A percentile compares a stretch with the other conserved stretches of the same genome.
These are phyloP conservation scores for Yasuhikotakia modesta DNA, from an alignment of 2,797 vertebrate species.

Conservation along the genomic window DNA sequence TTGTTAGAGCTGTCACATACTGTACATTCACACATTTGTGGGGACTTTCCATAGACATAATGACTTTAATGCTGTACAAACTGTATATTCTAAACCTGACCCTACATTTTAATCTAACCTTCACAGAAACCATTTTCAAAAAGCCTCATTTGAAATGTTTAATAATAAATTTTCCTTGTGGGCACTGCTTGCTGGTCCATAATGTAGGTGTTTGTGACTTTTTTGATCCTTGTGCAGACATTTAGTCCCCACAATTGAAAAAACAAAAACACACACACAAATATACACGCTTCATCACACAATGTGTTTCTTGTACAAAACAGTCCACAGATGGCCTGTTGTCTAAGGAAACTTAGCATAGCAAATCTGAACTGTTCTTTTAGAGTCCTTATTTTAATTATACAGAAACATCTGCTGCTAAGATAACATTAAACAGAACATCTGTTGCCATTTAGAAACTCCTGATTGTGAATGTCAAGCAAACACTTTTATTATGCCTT, in stretches of 20 bases:
- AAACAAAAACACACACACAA: conserved; percentile 1
- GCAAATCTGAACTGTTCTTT: conserved; percentile 7
- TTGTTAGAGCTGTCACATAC: conserved; percentile 26
- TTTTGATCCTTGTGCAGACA: too few relatives aligned
- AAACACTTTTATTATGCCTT: not conserved
- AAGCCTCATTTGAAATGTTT: too few relatives aligned
- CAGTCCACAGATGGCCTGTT: conserved; percentile 38
- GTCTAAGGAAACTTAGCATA: conserved; percentile 40
- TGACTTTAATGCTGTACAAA: too few relatives aligned
- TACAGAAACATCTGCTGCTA: conserved; percentile 36
- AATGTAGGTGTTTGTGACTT: too few relatives aligned
- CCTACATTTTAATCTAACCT: too few relatives aligned
- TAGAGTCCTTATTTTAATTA: not conserved
- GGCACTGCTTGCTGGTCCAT: too few relatives aligned
- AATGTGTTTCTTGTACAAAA: conserved; percentile 29
- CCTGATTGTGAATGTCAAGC: conserved; percentile 19
- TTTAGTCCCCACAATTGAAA: too few relatives aligned
- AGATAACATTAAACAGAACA: conserved; percentile 19
- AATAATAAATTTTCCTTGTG: too few relatives aligned
- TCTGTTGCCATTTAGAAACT: not conserved
- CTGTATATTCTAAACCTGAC: too few relatives aligned
- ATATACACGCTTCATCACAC: conserved; percentile 36
- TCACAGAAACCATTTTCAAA: too few relatives aligned
- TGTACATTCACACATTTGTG: not conserved
- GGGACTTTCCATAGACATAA: too few relatives aligned